Base-by-base conservation (phyloP, 2,888 invertebrate species). In the Ectropis crepuscularia region DNA sequence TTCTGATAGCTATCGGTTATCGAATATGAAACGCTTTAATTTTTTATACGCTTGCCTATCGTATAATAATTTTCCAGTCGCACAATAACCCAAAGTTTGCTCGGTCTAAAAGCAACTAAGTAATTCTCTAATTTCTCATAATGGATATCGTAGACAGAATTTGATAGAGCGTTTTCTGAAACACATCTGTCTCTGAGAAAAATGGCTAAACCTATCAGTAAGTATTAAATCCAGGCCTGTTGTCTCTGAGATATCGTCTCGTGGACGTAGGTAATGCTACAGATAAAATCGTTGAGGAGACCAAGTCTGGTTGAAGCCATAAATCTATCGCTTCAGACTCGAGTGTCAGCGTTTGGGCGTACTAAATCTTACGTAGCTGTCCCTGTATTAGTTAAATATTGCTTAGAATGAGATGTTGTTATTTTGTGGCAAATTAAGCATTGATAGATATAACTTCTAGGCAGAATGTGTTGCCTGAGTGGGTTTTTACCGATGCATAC, bases 271-370 rank as follows among this genome's bases (percentile, higher is more conserved):
- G 58, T 66, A 69, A 70, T 60, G 60, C 61, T 61, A 65, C 46
- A 67, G 68, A 74, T 73, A 74, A 68, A 63, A 71, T 67, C 55
- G 65, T 69, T 68, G 66, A 75, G 72, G 70, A 74, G 74, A 72
- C 67, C 72, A 73, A 71, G 79, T 79, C 81, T 79, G 79, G 78
- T 72, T 67, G 66, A 74, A 72, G 71, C 73, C 75, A 85, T 86
- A 85, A 88, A 88, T 89, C 82, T 79, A 74, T 70, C 75, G 66
- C 67, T 66, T 65, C 70, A 67, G 71, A 72, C 72, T 78, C 66
- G 68, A 79, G 74, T 79, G 81, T 81, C 80, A 79, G 74, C 77
- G 75, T 73, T 77, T 74, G 68, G 76, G 78, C 73, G 75, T 75
- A 79, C 73, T 79, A 80, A 85, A 85, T 84, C 82, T 78, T 72